Evolutionary conservation across 2,888 invertebrate genomes (phyloP), one percentile per base, ranked within the genome.

Genomic region (Drosophila emarginata): DNA sequence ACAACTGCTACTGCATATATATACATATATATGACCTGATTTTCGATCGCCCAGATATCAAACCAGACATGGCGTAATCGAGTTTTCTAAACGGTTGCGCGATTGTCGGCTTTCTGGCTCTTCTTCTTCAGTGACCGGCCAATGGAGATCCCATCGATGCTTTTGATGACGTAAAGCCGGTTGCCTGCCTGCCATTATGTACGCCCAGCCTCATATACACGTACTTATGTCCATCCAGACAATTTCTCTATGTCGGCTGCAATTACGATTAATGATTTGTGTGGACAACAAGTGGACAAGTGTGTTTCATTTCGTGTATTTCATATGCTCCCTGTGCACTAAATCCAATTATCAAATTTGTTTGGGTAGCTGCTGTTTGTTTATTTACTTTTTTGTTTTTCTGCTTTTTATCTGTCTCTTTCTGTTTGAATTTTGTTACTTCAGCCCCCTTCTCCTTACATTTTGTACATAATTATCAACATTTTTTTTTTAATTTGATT

Each of bases 191-290:
- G 80, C 69, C 73, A 57, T 63, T 75, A 37, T 37, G 62, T 36
- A 61, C 72, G 68, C 64, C 75, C 75, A 67, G 59, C 74, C 40
- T 61, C 62, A 37, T 37, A 52, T 23, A 18, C 21, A 51, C n/a
- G 28, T 52, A 50, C 63, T 64, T 14, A 73, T 51, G 66, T 54
- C 74, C 70, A 73, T 59, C 74, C 70, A 73, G 53, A 74, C 74
- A 87, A 82, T 81, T 81, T 81, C 88, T 70, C 81, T 77, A 79
- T 59, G 74, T 56, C 71, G 65, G 60, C 85, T 75, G 78, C 87
- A 87, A 83, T 84, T 83, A 84, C 72, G 73, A 77, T 86, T 86
- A 73, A 77, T 85, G 83, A 72, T 67, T 79, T 81, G 74, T 79
- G 83, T 73, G 72, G 71, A 74, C 74, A 73, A 74, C 71, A 56